Base-by-base conservation (phyloP, 2,888 invertebrate genomes). In the Hypomecis atomaria region DNA sequence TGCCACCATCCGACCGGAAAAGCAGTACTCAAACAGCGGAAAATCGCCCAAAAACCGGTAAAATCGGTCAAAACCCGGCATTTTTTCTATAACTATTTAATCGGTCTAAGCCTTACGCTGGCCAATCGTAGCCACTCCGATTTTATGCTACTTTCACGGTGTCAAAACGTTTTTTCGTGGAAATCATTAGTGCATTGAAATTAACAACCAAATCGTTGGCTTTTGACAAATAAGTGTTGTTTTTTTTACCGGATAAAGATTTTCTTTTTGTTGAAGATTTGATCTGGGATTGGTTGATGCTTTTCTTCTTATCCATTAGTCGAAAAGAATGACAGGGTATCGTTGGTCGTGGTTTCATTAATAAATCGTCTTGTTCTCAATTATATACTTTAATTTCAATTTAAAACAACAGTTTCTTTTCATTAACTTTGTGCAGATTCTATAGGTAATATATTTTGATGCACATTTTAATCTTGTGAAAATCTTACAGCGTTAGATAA, bases 1-100 rank as follows among this genome's bases (percentile, higher is more conserved):
- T 90, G 91, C 85, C 81, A 75, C 85, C 80, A 88, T 73, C 83
- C 81, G 81, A 91, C 86, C 91, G 89, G 89, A 88, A 91, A 91
- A 88, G 78, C 78, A 79, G 85, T 86, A 87, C 72, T 82, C 90
- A 88, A 91, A 88, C 86, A 88, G 81, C 91, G 90, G 89, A 91
- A 92, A 91, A 92, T 91, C 88, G 83, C 79, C 84, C 83, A 90
- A 90, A 70, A 69, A 59, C 64, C 64, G 59, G 50, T 59, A 59
- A 64, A 64, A 64, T 90, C 87, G 82, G 80, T 84, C 84, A 88
- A 89, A 90, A 89, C 85, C 88, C 88, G 75, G 86, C 86, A 82
- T 89, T 90, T 89, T 89, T 87, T 81, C 81, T 52, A 82, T 84
- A 81, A 43, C 38, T 43, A 89, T 88, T 87, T 81, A 82, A 82